Evolutionary conservation across 2,888 invertebrate species (phyloP).

Genomic region (Drosophila anceps): DNA sequence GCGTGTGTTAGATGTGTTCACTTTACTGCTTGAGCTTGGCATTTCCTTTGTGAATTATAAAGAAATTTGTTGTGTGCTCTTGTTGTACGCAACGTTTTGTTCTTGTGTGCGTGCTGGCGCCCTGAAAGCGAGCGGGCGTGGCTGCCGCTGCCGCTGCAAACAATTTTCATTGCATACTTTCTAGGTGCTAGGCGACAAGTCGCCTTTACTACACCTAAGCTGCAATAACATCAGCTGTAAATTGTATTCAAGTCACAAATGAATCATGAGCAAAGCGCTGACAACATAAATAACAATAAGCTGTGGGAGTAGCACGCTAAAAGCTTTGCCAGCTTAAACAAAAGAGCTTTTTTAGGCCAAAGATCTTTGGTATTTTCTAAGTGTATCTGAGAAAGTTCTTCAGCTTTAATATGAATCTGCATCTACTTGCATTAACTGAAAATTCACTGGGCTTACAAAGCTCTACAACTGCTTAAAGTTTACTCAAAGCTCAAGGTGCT

Average conservation of each 20-base stretch:
- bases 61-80: slow-evolving; percentile 66
- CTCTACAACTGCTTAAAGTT: neutral
- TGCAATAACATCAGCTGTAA: slow-evolving; percentile 46
- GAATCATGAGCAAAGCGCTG: neutral
- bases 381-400: neutral
- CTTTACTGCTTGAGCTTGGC: slow-evolving; percentile 66
- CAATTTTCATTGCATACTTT: slow-evolving; percentile 63
- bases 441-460: neutral
- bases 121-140: slow-evolving; percentile 6
- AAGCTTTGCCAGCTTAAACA: neutral
- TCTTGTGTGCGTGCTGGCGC: slow-evolving; percentile 23
- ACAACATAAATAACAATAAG: neutral
- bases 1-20: slow-evolving; percentile 40
- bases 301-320: neutral
- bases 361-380: no score
- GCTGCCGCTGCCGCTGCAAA: slow-evolving; percentile 35
- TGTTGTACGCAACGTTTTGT: slow-evolving; percentile 50
- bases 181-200: slow-evolving; percentile 46
- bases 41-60: slow-evolving; percentile 79
- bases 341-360: neutral
- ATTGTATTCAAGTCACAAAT: slow-evolving; percentile 4
- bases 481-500: no score
- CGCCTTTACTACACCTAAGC: slow-evolving; percentile 21
- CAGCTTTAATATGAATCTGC: neutral
- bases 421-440: neutral